Conservation (phyloP, 2,113 vertebrate genomes). For the Nibea coibor region DNA sequence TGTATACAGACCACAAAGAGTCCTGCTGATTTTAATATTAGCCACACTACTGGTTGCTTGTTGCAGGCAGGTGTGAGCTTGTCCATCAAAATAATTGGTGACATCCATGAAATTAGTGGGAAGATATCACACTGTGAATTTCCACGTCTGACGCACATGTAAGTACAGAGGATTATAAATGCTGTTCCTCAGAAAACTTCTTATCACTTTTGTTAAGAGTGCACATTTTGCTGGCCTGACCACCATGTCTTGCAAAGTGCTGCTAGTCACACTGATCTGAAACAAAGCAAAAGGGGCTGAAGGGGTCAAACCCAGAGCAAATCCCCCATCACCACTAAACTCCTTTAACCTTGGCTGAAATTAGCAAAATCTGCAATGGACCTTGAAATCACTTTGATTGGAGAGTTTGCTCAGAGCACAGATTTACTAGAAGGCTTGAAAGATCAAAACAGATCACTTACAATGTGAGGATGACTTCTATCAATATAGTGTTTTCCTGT, state of each 20-base stretch:
- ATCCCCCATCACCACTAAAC: not conserved
- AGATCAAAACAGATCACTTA: not conserved
- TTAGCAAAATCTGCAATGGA: not conserved
- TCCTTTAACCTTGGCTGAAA: too few relatives aligned
- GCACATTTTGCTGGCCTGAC: not conserved
- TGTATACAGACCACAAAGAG: not conserved
- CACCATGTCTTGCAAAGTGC: not conserved
- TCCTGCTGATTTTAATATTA: slow-evolving; percentile 23
- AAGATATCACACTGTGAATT: slow-evolving; percentile 26
- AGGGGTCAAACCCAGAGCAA: not conserved
- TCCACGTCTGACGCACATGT: not conserved
- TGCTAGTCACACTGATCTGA: not conserved
- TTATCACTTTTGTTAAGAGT: not conserved
- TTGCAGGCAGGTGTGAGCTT: slow-evolving; percentile 36
- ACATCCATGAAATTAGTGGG: slow-evolving; percentile 25
- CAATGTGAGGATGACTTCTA: not conserved
- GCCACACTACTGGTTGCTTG: slow-evolving; percentile 9
- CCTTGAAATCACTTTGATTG: not conserved
- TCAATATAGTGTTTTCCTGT: too few relatives aligned
- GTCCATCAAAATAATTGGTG: slow-evolving; percentile 43
- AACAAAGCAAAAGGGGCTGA: not conserved
- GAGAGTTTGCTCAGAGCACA: not conserved
- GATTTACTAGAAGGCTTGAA: not conserved
- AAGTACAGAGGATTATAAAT: not conserved
- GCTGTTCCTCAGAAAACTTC: not conserved